These are phyloP conservation scores for Nemotelus pantherinus DNA, from an alignment of 2,888 invertebrate genomes.

Conservation along the genomic window DNA sequence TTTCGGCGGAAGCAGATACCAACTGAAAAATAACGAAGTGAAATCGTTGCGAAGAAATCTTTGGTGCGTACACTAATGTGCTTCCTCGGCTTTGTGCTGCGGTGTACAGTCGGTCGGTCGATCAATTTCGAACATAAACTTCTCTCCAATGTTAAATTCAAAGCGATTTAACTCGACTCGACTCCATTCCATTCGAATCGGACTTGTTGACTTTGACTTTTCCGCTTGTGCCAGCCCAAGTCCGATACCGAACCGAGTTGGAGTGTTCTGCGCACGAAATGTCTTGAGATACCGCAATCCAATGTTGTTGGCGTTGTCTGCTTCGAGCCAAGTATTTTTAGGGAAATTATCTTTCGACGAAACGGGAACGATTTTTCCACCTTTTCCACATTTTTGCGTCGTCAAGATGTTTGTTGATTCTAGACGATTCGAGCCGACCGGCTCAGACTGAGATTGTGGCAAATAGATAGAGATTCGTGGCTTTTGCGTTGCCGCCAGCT, in stretches of 20 bases:
- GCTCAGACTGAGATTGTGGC: not conserved
- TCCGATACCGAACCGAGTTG: too few species aligned
- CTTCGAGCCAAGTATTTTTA: constrained; percentile 25
- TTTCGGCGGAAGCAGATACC: too few species aligned
- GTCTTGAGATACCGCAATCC: not conserved
- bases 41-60: too few species aligned
- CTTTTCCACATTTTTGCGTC: constrained; percentile 26
- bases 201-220: not conserved
- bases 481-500: not conserved
- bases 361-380: constrained; percentile 35
- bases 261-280: not conserved
- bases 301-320: constrained; percentile 25
- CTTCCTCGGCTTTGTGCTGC: too few species aligned
- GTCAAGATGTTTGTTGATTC: not conserved
- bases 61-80: too few species aligned
- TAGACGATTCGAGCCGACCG: too few species aligned
- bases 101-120: too few species aligned
- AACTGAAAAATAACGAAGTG: too few species aligned
- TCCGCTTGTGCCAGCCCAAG: not conserved
- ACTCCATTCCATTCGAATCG: not conserved
- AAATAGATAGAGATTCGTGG: not conserved
- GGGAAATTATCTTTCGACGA: constrained; percentile 31
- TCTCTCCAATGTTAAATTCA: too few species aligned
- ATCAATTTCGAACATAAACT: too few species aligned
- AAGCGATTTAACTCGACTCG: too few species aligned